phyloP scores from a whole-genome alignment of 2,888 invertebrate species.

The Clitarchus hookeri region DNA sequence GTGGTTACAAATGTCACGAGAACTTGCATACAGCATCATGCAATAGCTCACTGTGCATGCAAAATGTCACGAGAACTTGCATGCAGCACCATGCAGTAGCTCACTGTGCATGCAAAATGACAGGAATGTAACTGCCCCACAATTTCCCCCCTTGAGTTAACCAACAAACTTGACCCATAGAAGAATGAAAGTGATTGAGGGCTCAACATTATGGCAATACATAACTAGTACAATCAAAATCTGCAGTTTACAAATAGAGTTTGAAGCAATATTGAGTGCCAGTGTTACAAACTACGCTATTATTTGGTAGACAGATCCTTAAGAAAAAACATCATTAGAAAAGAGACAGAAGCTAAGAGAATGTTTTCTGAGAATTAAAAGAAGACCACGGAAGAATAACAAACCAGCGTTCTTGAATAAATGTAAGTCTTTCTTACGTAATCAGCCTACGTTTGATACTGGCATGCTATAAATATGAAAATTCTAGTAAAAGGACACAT shows the following conservation, averaged over 20 bases:
- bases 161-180: neutral
- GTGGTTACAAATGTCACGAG: neutral
- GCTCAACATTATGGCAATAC: neutral
- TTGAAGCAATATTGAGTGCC: neutral
- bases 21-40: neutral
- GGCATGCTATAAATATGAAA: neutral
- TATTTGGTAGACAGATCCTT: no score
- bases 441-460: neutral
- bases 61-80: neutral
- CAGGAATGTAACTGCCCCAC: neutral
- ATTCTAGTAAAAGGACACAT: neutral
- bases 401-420: neutral
- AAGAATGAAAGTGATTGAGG: neutral
- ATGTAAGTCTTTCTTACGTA: neutral
- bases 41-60: neutral
- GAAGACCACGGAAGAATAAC: neutral
- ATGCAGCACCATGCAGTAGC: neutral
- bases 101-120: neutral
- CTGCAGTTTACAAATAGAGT: neutral
- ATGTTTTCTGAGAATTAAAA: neutral
- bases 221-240: neutral
- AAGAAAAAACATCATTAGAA: neutral
- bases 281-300: no score
- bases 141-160: neutral
- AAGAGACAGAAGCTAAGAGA: neutral